A percentile compares a stretch with the other conserved stretches of the same genome.
phyloP scores from a whole-genome alignment of 2,797 vertebrate species.

The Streptopelia turtur region DNA sequence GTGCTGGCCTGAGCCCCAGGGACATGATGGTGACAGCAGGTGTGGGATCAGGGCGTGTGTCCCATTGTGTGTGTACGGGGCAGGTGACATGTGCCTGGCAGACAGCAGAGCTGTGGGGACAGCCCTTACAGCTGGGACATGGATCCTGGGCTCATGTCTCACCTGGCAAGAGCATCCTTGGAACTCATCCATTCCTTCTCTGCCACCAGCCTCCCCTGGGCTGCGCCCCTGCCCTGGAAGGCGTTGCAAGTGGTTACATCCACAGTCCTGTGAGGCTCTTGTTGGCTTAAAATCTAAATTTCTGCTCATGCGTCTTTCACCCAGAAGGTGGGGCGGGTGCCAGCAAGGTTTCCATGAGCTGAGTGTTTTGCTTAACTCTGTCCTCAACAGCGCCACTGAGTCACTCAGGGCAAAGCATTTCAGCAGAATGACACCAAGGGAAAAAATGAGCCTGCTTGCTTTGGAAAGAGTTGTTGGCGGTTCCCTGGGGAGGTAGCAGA shows the following conservation, averaged over 20 bases:
- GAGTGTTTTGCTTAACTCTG: not conserved
- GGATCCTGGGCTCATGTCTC: not conserved
- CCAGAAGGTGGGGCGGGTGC: not conserved
- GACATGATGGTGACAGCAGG: not conserved
- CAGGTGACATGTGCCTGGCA: not conserved
- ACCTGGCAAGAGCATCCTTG: not conserved
- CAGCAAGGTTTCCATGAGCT: not conserved
- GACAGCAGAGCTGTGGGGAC: not conserved
- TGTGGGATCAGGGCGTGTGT: not conserved
- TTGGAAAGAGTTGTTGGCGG: constrained; percentile 36
- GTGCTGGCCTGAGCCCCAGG: not conserved
- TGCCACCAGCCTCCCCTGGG: not conserved
- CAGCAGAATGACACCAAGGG: constrained; percentile 18
- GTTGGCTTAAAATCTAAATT: not conserved
- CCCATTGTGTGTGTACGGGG: accelerated
- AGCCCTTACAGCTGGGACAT: not conserved
- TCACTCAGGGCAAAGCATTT: not conserved
- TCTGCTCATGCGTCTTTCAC: not conserved
- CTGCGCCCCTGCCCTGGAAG: not conserved
- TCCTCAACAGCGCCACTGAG: accelerated
- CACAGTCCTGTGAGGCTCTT: accelerated
- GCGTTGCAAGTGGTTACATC: not conserved
- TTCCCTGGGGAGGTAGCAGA: not conserved
- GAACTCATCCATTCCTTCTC: not conserved
- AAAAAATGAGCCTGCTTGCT: constrained; percentile 45